Conservation (phyloP, 1,140 invertebrate species). For the Cyrtorhinus lividipennis region DNA sequence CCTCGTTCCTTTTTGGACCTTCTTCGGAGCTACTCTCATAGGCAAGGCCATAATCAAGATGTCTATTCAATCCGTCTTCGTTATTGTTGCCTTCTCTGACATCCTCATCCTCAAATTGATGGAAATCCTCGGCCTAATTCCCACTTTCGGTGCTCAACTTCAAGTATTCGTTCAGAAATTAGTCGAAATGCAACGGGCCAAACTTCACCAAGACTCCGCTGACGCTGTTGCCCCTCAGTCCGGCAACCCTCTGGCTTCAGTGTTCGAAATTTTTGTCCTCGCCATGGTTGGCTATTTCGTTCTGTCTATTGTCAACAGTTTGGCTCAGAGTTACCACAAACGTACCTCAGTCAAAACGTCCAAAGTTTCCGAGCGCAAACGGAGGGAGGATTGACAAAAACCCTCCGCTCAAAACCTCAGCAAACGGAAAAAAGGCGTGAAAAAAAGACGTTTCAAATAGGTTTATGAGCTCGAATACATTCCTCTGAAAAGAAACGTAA, state of each 20-base stretch:
- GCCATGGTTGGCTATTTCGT: constrained; percentile 91
- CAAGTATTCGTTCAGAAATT: constrained; percentile 78
- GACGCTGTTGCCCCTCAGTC: constrained; percentile 37
- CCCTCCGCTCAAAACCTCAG: constrained; percentile 11
- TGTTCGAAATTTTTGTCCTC: constrained; percentile 86
- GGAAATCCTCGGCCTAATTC: constrained; percentile 53
- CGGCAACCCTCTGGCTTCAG: constrained; percentile 53
- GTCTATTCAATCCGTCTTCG: constrained; percentile 97
- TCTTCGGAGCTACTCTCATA: constrained; percentile 96
- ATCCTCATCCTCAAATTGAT: constrained; percentile 70
- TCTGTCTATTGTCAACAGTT: constrained; percentile 88
- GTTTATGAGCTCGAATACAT: constrained; percentile 11
- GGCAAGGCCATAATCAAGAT: constrained; percentile 99
- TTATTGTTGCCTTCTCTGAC: constrained; percentile 94
- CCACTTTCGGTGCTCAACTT: constrained; percentile 63
- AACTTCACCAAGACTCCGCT: constrained; percentile 50
- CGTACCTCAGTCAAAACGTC: constrained; percentile 40
- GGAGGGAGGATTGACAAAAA: constrained; percentile 19
- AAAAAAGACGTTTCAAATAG: constrained; percentile 13
- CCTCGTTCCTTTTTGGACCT: constrained; percentile 98
- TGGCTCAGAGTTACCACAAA: constrained; percentile 90
- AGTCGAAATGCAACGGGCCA: constrained; percentile 73
- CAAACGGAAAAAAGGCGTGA: constrained; percentile 15
- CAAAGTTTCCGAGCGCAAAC: not conserved
- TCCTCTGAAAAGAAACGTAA: not conserved